Percentiles rank a stretch among this genome's conserved stretches.
Conservation (phyloP, 1,140 invertebrate species). For the Heliconius eleuchia region DNA sequence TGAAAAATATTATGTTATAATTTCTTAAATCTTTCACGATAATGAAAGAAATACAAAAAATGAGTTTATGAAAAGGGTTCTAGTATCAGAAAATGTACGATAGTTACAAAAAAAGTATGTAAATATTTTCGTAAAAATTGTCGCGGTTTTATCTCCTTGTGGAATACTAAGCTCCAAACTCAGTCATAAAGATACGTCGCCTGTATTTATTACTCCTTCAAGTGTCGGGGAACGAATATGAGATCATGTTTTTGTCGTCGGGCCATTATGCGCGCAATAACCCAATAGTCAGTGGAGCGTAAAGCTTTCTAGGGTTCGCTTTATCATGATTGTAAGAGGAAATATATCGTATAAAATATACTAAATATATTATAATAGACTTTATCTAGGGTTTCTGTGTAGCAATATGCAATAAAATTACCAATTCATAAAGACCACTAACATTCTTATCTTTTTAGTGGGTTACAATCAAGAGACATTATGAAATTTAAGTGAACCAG, state of each 20-base stretch:
- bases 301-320: slow-evolving; percentile 2
- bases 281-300: slow-evolving; percentile 16
- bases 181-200: slow-evolving; percentile 32
- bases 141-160: slow-evolving; percentile 17
- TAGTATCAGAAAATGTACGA: not conserved
- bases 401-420: not conserved
- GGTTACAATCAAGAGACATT: no score
- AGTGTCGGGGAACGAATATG: slow-evolving; percentile 21
- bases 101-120: slow-evolving; percentile 15
- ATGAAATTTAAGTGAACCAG: no score
- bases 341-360: slow-evolving; percentile 13
- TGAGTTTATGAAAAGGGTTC: not conserved
- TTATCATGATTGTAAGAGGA: slow-evolving; percentile 9
- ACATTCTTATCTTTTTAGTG: no score
- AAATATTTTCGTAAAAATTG: slow-evolving; percentile 29
- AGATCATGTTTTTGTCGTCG: slow-evolving; percentile 22
- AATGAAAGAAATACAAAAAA: not conserved
- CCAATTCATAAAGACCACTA: not conserved
- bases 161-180: slow-evolving; percentile 1
- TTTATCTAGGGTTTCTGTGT: not conserved
- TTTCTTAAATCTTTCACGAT: not conserved
- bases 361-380: not conserved
- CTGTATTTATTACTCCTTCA: slow-evolving; percentile 30
- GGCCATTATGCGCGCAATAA: slow-evolving; percentile 21
- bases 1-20: not conserved